Base-by-base conservation (phyloP, 2,888 invertebrate species). In the Mesorhabditis belari region DNA sequence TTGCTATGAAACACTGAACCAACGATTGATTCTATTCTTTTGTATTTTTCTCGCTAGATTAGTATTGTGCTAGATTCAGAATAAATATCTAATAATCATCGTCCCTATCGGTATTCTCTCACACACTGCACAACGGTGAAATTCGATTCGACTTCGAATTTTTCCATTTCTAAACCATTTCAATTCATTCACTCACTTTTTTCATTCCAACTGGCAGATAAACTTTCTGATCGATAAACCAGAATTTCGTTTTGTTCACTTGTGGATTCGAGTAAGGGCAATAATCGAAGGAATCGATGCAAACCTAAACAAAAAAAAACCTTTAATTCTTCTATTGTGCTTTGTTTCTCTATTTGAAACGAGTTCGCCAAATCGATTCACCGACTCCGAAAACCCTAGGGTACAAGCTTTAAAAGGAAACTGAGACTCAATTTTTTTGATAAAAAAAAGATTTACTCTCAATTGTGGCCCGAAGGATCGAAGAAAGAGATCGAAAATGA, bases 391-490 rank as follows among this genome's bases (percentile, higher is more conserved):
- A n/a, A n/a, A n/a, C n/a, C n/a, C n/a, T n/a, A n/a, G n/a, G n/a
- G n/a, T n/a, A n/a, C n/a, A n/a, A n/a, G n/a, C n/a, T n/a, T n/a
- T n/a, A n/a, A n/a, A n/a, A n/a, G n/a, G n/a, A n/a, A n/a, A n/a
- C n/a, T n/a, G n/a, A n/a, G n/a, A n/a, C n/a, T n/a, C n/a, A n/a
- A n/a, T n/a, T n/a, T n/a, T n/a, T n/a, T n/a, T n/a, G n/a, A n/a
- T n/a, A n/a, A n/a, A n/a, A n/a, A 1, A 9, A 51, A 21, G 2
- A 17, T 21, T 52, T 27, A 73, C 73, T 62, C 63, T 70, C 5
- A 73, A 52, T 50, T 71, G 63, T 23, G 72, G 71, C n/a, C 73
- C 73, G 24, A 62, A 56, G 5, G 73, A 73, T 2, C 73, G 67
- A 29, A 68, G 68, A 58, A 70, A 73, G 12, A 73, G 60, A 44